These are phyloP conservation scores for Phortica magna DNA, from an alignment of 2,888 invertebrate species.

Conservation along the genomic window DNA sequence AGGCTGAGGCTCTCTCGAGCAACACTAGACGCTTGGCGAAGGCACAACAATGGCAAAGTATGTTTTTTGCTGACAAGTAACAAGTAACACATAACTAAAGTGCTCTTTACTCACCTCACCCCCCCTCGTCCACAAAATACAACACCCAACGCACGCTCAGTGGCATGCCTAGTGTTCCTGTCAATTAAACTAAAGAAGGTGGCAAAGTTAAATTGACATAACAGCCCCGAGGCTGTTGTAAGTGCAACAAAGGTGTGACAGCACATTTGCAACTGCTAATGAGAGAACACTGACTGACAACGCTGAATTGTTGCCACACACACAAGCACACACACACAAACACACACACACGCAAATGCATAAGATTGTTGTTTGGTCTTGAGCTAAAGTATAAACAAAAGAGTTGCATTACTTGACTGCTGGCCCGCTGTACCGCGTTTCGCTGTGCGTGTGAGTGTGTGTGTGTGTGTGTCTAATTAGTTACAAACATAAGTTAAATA, in stretches of 20 bases:
- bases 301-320: slow-evolving; percentile 64
- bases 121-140: slow-evolving; percentile 46
- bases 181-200: background rate
- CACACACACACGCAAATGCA: too few species aligned
- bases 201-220: slow-evolving; percentile 2
- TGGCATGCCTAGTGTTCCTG: too few species aligned
- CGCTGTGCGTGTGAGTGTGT: background rate
- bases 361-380: slow-evolving; percentile 63
- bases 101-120: slow-evolving; percentile 47
- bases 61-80: background rate
- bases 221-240: background rate
- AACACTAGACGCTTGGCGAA: too few species aligned
- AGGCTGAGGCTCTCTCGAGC: too few species aligned
- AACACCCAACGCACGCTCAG: slow-evolving; percentile 38
- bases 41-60: background rate
- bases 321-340: too few species aligned
- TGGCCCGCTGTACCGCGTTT: background rate
- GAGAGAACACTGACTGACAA: slow-evolving; percentile 68
- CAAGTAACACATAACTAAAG: slow-evolving; percentile 58
- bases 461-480: background rate
- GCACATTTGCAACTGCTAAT: slow-evolving; percentile 48
- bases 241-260: slow-evolving; percentile 29
- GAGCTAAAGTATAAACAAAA: slow-evolving; percentile 59
- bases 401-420: background rate
- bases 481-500: background rate